Percentiles rank a stretch among this genome's conserved stretches.
Evolutionary conservation across 2,888 invertebrate genomes (phyloP).

Genomic region (Marasmarcha lunaedactyla): DNA sequence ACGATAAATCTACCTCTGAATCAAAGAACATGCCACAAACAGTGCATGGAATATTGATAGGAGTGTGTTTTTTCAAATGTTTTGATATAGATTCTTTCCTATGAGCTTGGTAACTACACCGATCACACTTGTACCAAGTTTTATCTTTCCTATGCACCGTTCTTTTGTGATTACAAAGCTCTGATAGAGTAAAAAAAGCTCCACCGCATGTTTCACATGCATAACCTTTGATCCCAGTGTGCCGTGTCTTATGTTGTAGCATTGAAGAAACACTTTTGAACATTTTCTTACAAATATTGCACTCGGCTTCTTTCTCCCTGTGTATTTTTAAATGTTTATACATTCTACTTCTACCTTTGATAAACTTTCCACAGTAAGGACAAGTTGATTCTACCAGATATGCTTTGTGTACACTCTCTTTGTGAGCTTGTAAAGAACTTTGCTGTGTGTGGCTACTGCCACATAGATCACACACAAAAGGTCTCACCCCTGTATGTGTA

Average conservation of each 20-base stretch:
- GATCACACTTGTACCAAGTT: background rate
- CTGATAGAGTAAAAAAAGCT: background rate
- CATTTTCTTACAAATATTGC: slow-evolving; percentile 5
- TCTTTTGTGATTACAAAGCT: background rate
- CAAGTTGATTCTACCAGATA: background rate
- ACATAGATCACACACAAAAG: slow-evolving; percentile 2
- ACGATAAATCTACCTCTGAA: too few species aligned
- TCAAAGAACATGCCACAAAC: background rate
- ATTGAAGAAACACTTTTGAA: slow-evolving; percentile 1
- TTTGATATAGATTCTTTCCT: background rate
- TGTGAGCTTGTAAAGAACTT: slow-evolving; percentile 1
- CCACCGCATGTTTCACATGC: background rate
- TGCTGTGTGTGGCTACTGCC: slow-evolving; percentile 2
- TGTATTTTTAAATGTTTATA: background rate
- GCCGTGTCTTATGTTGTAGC: background rate
- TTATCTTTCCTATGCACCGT: background rate
- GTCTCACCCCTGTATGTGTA: background rate
- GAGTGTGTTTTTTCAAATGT: background rate
- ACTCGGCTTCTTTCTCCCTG: background rate
- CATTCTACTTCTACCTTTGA: slow-evolving; percentile 2
- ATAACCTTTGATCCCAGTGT: background rate
- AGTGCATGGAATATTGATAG: background rate
- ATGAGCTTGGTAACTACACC: background rate
- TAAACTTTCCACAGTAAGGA: slow-evolving; percentile 5
- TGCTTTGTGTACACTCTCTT: background rate